Evolutionary conservation across 30 jellyfish, hydroid and myxozoan genomes (phyloP).

Genomic region (Rhopilema esculentum): DNA sequence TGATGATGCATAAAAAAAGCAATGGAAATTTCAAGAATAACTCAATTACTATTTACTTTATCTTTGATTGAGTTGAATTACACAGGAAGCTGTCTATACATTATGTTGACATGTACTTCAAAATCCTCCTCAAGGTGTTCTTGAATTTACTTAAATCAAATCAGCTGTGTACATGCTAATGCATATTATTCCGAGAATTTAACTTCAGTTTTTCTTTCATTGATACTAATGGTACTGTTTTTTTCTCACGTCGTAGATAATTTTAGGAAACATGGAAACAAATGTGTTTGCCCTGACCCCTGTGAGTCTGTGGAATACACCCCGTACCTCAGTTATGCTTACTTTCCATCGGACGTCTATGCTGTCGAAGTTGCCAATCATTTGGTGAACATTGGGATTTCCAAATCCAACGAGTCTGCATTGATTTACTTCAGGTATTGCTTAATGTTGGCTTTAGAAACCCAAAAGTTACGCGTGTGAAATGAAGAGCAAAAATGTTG

Average conservation of each 20-base stretch:
- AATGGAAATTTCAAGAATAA: background rate
- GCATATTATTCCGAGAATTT: background rate
- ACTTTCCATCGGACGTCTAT: constrained; percentile 83
- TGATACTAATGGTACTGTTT: background rate
- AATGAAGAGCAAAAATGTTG: too few species aligned
- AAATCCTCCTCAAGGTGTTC: background rate
- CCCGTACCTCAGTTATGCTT: constrained; percentile 79
- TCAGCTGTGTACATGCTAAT: background rate
- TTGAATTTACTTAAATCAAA: background rate
- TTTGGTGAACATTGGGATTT: constrained; percentile 23
- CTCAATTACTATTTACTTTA: background rate
- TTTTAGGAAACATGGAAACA: constrained; percentile 23
- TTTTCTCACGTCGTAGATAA: background rate
- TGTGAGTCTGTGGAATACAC: constrained; percentile 80
- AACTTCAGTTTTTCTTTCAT: background rate
- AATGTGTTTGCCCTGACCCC: constrained; percentile 73
- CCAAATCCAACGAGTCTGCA: constrained; percentile 35
- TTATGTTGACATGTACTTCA: background rate
- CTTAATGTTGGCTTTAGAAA: too few species aligned
- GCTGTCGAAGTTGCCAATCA: constrained; percentile 87
- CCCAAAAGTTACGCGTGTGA: too few species aligned
- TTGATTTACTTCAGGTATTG: constrained; percentile 29
- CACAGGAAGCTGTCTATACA: background rate
- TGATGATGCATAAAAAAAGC: too few species aligned
- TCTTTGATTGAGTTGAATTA: background rate